Percentiles rank a stretch among this genome's conserved stretches.
Evolutionary conservation across 2,888 invertebrate genomes (phyloP).

Genomic region (Metopia argyrocephala): DNA sequence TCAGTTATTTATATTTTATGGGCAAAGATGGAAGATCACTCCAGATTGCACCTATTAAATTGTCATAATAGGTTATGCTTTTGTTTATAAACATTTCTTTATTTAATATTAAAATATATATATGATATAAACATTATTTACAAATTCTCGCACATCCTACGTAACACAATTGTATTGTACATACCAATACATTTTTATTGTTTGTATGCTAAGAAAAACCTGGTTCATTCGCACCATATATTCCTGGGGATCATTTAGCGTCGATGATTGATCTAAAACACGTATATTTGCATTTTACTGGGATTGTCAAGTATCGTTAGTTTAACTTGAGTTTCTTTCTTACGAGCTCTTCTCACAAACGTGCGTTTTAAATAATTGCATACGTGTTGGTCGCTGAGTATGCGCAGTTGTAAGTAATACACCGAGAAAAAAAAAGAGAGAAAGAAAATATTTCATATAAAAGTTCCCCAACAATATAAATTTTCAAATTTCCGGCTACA

Average conservation of each 20-base stretch:
- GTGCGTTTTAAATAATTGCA: background rate
- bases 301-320: constrained; percentile 63
- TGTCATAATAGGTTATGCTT: no score
- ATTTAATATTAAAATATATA: no score
- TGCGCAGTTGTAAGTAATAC: constrained; percentile 42
- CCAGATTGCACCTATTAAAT: no score
- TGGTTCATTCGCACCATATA: constrained; percentile 61
- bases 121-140: background rate
- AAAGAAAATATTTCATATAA: no score
- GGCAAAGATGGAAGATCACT: no score
- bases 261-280: constrained; percentile 69
- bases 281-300: constrained; percentile 66
- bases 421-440: constrained; percentile 31
- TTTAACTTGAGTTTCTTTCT: constrained; percentile 33
- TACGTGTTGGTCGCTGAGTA: background rate
- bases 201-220: constrained; percentile 47
- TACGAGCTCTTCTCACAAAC: background rate
- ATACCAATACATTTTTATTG: constrained; percentile 41
- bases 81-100: no score
- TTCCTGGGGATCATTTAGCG: constrained; percentile 66
- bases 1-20: no score
- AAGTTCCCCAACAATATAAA: no score
- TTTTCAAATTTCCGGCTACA: no score
- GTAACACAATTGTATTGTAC: constrained; percentile 13
- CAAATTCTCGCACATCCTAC: constrained; percentile 9